Evolutionary conservation across 2,797 vertebrate species (phyloP).

Genomic region (Coregonus suidteri): DNA sequence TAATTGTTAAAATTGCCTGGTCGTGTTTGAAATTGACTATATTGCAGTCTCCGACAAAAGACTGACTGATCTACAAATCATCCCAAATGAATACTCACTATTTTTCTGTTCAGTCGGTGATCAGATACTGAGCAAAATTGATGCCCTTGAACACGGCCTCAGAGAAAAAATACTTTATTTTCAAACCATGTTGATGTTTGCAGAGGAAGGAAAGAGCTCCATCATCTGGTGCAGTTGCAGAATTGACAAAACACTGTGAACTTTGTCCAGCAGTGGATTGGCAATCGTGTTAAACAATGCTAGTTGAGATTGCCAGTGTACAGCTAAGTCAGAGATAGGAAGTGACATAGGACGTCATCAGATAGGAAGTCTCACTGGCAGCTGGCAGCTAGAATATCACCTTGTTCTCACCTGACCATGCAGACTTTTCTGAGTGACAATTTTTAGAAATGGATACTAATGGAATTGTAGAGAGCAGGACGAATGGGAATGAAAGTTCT

Average conservation of each 20-base stretch:
- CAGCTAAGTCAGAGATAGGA: neutral
- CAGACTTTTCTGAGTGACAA: neutral
- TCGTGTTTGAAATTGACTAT: too few relatives aligned
- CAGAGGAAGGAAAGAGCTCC: slow-evolving; percentile 36
- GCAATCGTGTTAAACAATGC: neutral
- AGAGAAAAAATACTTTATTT: too few relatives aligned
- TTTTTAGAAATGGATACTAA: neutral
- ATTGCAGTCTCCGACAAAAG: too few relatives aligned
- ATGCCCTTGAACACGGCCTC: too few relatives aligned
- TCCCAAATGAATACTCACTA: too few relatives aligned
- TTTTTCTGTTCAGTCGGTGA: too few relatives aligned
- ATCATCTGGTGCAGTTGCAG: slow-evolving; percentile 41
- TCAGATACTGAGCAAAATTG: too few relatives aligned
- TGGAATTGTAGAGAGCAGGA: slow-evolving; percentile 15
- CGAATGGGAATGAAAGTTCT: neutral
- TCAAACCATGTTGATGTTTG: too few relatives aligned
- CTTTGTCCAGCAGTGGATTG: neutral
- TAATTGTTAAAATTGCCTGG: too few relatives aligned
- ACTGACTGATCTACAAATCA: too few relatives aligned
- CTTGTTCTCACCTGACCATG: neutral
- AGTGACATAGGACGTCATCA: neutral
- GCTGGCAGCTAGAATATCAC: too few relatives aligned
- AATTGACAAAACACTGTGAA: neutral
- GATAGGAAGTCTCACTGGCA: neutral
- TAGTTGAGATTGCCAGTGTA: neutral